A percentile compares a stretch with the other conserved stretches of the same genome.
These are phyloP conservation scores for Pogonognathellus flavescens DNA, from an alignment of 1,140 invertebrate genomes.

Conservation along the genomic window DNA sequence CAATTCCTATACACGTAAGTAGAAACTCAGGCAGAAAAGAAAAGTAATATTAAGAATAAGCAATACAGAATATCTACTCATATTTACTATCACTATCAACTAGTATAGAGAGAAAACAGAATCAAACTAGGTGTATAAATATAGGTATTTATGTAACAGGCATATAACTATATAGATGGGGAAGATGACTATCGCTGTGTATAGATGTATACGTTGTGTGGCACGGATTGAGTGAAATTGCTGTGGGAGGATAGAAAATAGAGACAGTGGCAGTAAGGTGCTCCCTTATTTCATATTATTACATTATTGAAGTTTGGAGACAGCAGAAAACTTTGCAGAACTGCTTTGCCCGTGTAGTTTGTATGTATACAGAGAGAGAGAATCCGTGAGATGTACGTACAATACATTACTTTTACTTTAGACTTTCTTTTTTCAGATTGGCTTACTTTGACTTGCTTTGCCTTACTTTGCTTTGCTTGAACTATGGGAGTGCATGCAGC, in stretches of 20 bases:
- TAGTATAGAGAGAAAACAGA: too few species aligned
- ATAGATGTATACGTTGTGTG: background rate
- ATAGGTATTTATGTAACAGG: background rate
- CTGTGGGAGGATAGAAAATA: background rate
- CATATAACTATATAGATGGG: too few species aligned
- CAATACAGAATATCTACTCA: background rate
- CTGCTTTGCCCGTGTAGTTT: background rate
- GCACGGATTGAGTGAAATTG: background rate
- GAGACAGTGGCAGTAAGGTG: background rate
- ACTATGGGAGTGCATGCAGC: background rate
- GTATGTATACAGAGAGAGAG: background rate
- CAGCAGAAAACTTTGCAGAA: conserved; percentile 18
- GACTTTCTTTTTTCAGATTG: background rate
- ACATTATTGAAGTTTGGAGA: conserved; percentile 49
- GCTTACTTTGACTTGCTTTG: too few species aligned
- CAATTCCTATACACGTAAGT: background rate
- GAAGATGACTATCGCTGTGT: too few species aligned
- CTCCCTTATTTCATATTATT: conserved; percentile 52
- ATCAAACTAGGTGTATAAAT: conserved; percentile 3
- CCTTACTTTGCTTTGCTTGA: too few species aligned
- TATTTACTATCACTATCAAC: background rate
- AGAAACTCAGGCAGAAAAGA: background rate
- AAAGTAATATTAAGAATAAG: background rate
- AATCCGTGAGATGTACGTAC: too few species aligned
- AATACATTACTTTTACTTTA: background rate